These are phyloP conservation scores for Stercorarius parasiticus DNA, from an alignment of 2,113 vertebrate species.

Conservation along the genomic window DNA sequence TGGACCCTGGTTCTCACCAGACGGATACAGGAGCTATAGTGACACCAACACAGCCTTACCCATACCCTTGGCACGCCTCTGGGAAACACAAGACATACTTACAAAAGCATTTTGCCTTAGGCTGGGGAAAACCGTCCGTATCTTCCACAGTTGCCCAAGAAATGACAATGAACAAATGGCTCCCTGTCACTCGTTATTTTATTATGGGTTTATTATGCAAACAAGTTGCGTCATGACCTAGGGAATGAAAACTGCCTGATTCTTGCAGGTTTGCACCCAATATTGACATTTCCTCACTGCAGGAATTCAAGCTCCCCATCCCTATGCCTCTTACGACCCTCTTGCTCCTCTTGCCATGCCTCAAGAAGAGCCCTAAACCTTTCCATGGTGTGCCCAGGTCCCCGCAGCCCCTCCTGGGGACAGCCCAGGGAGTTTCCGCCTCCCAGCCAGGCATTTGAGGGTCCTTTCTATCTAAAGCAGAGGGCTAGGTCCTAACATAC, in stretches of 20 bases:
- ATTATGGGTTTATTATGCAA: not conserved
- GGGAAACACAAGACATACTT: not conserved
- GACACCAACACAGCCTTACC: not conserved
- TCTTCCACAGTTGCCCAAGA: not conserved
- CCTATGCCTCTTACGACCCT: not conserved
- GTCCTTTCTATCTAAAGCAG: not conserved
- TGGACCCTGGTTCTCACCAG: not conserved
- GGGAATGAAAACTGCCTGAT: not conserved
- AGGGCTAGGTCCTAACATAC: not conserved
- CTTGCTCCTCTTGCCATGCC: accelerated
- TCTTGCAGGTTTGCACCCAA: not conserved
- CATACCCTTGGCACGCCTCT: accelerated
- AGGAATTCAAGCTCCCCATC: not conserved
- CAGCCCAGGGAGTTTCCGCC: accelerated
- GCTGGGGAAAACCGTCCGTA: not conserved
- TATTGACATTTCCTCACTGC: not conserved
- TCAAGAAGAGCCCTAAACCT: not conserved
- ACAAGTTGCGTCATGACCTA: not conserved
- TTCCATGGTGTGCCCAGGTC: not conserved
- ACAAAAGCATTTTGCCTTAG: not conserved
- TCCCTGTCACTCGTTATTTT: not conserved
- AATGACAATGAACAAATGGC: not conserved
- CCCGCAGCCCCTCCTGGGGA: accelerated
- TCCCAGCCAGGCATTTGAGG: not conserved
- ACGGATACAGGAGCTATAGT: not conserved